phyloP scores from a whole-genome alignment of 92 coral and sea anemone species.

The Heliopora coerulea region DNA sequence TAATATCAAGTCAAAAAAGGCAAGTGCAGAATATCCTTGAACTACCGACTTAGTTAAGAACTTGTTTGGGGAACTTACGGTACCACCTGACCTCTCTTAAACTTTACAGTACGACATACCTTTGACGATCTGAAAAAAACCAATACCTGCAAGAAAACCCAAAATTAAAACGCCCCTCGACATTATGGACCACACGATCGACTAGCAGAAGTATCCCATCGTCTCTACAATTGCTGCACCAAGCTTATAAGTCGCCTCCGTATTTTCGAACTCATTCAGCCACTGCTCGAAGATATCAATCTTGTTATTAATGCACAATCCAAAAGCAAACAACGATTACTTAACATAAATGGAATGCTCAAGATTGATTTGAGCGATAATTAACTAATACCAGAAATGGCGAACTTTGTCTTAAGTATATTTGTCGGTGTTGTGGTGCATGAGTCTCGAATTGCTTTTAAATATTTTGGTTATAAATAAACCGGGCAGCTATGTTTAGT shows the following conservation, averaged over 20 bases:
- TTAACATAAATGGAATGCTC: neutral
- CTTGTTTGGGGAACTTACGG: neutral
- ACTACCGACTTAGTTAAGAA: neutral
- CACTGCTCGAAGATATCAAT: neutral
- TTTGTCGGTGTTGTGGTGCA: no score
- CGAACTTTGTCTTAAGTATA: neutral
- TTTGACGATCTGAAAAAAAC: neutral
- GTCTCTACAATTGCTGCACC: neutral
- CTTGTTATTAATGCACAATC: constrained; percentile 19
- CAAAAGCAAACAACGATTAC: constrained; percentile 15
- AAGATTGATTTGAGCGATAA: neutral
- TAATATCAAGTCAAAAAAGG: no score
- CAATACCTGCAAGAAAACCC: neutral
- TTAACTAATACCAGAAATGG: neutral
- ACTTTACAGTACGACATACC: neutral
- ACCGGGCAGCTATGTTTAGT: no score
- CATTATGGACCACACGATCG: neutral
- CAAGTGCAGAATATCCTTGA: neutral
- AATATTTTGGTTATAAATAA: no score
- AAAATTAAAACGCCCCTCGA: neutral
- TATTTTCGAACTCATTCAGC: neutral
- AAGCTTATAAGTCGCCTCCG: neutral
- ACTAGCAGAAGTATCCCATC: neutral
- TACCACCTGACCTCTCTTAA: neutral
- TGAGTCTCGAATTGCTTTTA: no score